Conservation (phyloP, 2,797 vertebrate genomes). For the Hylomyscus alleni region DNA sequence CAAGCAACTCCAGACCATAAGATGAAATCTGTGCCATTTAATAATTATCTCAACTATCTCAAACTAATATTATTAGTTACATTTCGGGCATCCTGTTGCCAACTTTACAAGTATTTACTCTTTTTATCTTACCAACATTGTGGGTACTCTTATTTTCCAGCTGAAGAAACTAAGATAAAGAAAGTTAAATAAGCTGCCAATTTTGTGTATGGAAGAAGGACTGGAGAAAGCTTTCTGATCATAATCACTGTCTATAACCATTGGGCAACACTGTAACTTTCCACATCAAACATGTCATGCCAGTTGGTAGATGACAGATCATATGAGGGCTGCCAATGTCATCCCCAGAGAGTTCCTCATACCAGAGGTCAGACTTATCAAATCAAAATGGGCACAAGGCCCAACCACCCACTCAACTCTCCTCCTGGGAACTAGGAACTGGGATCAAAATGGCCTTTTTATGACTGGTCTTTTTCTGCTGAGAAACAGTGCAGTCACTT, state of each 20-base stretch:
- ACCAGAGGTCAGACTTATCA: background rate
- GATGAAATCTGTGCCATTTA: background rate
- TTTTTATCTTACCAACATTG: background rate
- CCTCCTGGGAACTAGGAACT: background rate
- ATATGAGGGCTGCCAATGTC: background rate
- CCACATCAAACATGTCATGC: background rate
- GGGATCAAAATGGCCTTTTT: background rate
- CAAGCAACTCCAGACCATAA: background rate
- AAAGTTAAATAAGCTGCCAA: background rate
- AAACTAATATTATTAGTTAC: background rate
- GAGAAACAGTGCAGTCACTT: background rate
- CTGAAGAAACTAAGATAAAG: background rate
- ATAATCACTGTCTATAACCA: background rate
- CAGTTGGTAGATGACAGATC: background rate
- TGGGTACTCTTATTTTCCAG: background rate
- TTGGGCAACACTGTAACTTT: background rate
- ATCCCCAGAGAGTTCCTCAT: too few relatives aligned
- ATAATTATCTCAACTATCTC: background rate
- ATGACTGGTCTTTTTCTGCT: background rate
- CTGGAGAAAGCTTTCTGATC: background rate
- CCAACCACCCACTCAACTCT: slow-evolving; percentile 7
- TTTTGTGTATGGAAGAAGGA: background rate
- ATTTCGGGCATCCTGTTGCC: background rate
- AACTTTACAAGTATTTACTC: background rate
- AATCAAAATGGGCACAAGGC: background rate